Evolutionary conservation across 2,888 invertebrate genomes (phyloP).

Genomic region (Melieria crassipennis): DNA sequence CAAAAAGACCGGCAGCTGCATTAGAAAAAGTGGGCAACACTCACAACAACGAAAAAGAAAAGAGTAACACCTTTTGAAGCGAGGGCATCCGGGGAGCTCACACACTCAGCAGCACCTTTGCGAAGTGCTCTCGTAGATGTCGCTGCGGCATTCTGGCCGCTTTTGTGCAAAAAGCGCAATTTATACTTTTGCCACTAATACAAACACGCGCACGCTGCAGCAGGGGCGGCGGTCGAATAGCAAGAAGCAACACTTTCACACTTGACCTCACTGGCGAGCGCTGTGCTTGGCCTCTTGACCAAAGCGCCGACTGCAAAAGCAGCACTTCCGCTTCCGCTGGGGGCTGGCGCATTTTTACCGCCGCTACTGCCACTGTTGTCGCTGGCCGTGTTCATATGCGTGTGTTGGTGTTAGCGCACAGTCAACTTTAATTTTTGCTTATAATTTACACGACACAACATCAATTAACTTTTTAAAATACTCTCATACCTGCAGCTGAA

Average conservation of each 20-base stretch:
- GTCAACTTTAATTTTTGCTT: slow-evolving; percentile 62
- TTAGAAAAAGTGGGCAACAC: no score
- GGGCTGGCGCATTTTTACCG: slow-evolving; percentile 22
- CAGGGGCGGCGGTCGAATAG: no score
- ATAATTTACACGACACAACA: slow-evolving; percentile 66
- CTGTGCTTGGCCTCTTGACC: slow-evolving; percentile 50
- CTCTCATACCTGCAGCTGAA: slow-evolving; percentile 29
- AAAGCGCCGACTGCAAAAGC: slow-evolving; percentile 39
- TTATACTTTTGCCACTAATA: no score
- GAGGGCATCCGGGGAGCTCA: no score
- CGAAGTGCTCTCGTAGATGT: no score
- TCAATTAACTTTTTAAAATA: slow-evolving; percentile 64
- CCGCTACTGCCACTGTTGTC: slow-evolving; percentile 18
- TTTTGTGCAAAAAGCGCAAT: no score
- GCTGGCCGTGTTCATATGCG: slow-evolving; percentile 30
- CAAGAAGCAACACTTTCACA: slow-evolving; percentile 51
- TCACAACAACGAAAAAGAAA: no score
- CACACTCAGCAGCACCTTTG: no score
- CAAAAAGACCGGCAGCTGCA: no score
- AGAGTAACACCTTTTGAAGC: no score
- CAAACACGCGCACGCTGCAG: no score
- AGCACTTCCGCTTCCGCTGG: slow-evolving; percentile 52
- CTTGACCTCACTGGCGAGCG: slow-evolving; percentile 53
- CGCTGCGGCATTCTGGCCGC: no score
- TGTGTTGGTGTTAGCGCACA: slow-evolving; percentile 24